Base-by-base conservation (phyloP, 2,113 vertebrate genomes). In the Regulus satrapa region DNA sequence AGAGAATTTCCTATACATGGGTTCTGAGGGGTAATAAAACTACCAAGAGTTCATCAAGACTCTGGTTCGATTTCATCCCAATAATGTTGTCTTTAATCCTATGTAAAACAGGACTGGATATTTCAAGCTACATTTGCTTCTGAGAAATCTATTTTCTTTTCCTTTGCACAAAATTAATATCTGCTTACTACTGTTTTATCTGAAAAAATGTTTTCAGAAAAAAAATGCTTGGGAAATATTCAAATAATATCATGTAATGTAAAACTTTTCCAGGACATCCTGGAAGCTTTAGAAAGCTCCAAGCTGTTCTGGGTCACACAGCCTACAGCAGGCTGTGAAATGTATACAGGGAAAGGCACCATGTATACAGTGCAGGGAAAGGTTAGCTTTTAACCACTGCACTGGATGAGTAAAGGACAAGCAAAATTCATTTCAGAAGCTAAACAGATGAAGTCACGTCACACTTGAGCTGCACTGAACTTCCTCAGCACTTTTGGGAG, bases 1-100 rank as follows among this genome's bases (percentile, higher is more conserved):
- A 7, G 12, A 79, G 5, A 63, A 59, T 63, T 38, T 52, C 34
- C 17, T 16, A 12, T 1, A 62, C 5, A 6, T 1, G 0, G 6
- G 29, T 24, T 85, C 49, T 54, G 8, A 89, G 58, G 23, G 6
- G 15, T 48, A 75, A 45, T 56, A 75, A 48, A 84, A 59, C 31
- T 16, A 40, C 0, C 31, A 52, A 17, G 59, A 2, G 31, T 20
- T 82, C 49, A 14, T 49, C 51, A 75, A 32, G 48, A 14, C 26
- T 16, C 43, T 24, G 59, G 9, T 43, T 89, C 0, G 0, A 43
- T 63, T 85, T 85, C 36, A 10, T 28, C 74, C 66, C 38, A 34
- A 8, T 3, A 20, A 56, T 0, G 0, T 14, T 69, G 28, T 25
- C 28, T 83, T 76, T 24, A 31, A 41, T 43, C 61, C 20, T 43